Percentiles rank a stretch among this genome's conserved stretches.
These are phyloP conservation scores for Girardinichthys multiradiatus DNA, from an alignment of 2,113 vertebrate genomes.

Conservation along the genomic window DNA sequence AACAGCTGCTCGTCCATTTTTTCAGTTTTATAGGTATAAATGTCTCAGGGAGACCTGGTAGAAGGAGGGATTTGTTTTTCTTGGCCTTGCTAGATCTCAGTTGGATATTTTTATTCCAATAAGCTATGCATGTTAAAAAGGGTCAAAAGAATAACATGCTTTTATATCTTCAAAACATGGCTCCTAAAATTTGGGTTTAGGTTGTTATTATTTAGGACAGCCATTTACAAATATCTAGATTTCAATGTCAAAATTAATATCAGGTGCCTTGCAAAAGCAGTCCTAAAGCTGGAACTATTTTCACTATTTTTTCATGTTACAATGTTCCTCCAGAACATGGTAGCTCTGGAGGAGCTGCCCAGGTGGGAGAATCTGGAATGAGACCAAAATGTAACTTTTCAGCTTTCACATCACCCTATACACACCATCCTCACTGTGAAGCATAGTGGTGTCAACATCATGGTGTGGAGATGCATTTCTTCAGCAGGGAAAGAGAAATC, in stretches of 20 bases:
- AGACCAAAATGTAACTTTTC: too few relatives aligned
- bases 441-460: too few relatives aligned
- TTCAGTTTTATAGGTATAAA: conserved; percentile 43
- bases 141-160: not conserved
- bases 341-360: too few relatives aligned
- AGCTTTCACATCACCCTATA: too few relatives aligned
- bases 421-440: too few relatives aligned
- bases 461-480: too few relatives aligned
- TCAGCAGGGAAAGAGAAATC: too few relatives aligned
- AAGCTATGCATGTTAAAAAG: conserved; percentile 11
- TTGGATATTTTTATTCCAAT: conserved; percentile 43
- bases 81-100: conserved; percentile 39
- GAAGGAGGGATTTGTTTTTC: conserved; percentile 24
- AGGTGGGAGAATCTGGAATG: too few relatives aligned
- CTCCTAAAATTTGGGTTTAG: not conserved
- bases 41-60: conserved; percentile 42
- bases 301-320: not conserved
- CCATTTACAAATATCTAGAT: not conserved
- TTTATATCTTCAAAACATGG: not conserved
- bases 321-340: not conserved
- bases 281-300: not conserved
- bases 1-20: conserved; percentile 49
- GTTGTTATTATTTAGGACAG: not conserved
- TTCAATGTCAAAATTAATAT: not conserved
- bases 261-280: not conserved